Evolutionary conservation across 2,888 invertebrate species (phyloP), one percentile per base, ranked within the genome.

Genomic region (Busseola fusca): DNA sequence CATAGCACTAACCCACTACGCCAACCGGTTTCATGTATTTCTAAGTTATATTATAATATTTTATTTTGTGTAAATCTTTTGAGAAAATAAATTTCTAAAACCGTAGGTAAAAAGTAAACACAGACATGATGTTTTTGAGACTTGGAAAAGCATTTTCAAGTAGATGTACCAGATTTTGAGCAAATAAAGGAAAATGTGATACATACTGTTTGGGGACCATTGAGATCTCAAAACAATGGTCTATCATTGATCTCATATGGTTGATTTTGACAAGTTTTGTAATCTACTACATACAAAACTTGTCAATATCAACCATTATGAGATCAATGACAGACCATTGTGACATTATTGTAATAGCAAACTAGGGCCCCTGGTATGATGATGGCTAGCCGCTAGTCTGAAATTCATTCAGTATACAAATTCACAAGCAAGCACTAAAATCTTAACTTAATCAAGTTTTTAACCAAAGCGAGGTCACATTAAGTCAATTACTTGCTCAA

Each of bases 401-500:
- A 25, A 37, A 45, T 14, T 37, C 10, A 30, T 54, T 54, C 16
- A 21, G 9, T 45, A 52, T 30, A 18, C 3, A 71, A 45, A 18
- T 52, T 18, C 7, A 30, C 10, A 25, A 52, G 30, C 12, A 59
- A 59, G 37, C n/a, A 54, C 54, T 65, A n/a, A 54, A 65, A 66
- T 62, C 40, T 54, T 78, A 58, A 62, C 64, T 56, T 69, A 73
- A 67, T 70, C 60, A 64, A 79, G 75, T 69, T 79, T 63, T 82
- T 52, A 78, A 73, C 70, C 50, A 70, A 78, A 84, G 69, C 81
- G 78, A 80, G 63, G 76, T 82, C 74, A 76, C 81, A 81, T 83
- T 86, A 86, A 81, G 70, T 72, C 71, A 80, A 84, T 87, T 84
- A 84, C 73, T 87, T 84, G 81, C 64, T 83, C 56, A 78, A 78